These are phyloP conservation scores for Caenorhabditis briggsae DNA, from an alignment of 1,140 invertebrate species.

Conservation along the genomic window DNA sequence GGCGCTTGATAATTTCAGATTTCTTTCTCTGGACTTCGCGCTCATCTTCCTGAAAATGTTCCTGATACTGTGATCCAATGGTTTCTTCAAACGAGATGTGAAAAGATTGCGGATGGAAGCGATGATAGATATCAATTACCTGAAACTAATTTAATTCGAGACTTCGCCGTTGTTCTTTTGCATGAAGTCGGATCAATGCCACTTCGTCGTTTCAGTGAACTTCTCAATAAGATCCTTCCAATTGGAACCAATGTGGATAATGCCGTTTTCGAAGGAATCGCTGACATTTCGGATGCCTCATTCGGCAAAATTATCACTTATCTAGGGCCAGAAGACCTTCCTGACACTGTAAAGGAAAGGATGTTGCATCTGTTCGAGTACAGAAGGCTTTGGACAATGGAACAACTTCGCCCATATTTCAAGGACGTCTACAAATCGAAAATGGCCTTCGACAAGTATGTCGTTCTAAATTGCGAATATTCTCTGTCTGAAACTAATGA, in stretches of 20 bases:
- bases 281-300: constrained; percentile 26
- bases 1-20: neutral
- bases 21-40: neutral
- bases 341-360: neutral
- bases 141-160: constrained; percentile 2
- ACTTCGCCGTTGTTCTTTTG: neutral
- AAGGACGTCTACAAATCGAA: constrained; percentile 32
- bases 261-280: neutral
- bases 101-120: neutral
- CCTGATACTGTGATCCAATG: constrained; percentile 2
- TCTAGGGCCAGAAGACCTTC: constrained; percentile 14
- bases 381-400: constrained; percentile 15
- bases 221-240: neutral
- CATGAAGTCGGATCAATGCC: neutral
- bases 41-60: neutral
- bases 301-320: constrained; percentile 30
- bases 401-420: constrained; percentile 32
- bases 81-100: constrained; percentile 22
- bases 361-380: constrained; percentile 31
- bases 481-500: constrained; percentile 14
- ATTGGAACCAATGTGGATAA: neutral
- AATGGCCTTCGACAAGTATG: constrained; percentile 29
- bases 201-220: neutral
- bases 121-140: neutral
- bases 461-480: constrained; percentile 35